Evolutionary conservation across 2,888 invertebrate genomes (phyloP), one percentile per base, ranked within the genome.

Genomic region (Caenorhabditis sp.): DNA sequence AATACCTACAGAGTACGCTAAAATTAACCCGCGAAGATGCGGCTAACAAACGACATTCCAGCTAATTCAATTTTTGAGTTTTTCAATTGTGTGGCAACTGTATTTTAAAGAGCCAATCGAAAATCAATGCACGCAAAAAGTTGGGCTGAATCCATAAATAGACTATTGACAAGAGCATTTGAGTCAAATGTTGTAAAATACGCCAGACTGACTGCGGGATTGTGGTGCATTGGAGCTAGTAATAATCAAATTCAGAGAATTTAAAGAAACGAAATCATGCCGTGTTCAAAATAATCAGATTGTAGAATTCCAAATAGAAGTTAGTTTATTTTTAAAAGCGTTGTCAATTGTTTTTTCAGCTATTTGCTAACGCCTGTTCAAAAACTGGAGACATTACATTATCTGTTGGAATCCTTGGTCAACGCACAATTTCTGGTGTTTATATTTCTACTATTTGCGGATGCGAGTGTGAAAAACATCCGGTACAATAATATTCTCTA

Each of bases 381-480:
- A 71, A 51, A 11, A 65, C 77, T 20, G 90, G 90, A 26, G 85
- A 88, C 70, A 84, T 89, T 44, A 86, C 90, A 20, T 78, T 90
- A 18, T 89, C 90, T 2, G 84, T 91, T 22, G 90, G 91, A 24
- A 85, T 91, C 44, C 84, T 85, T 47, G 91, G 91, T 18, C 88
- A 89, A 51, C 64, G 77, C 32, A 82, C 82, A 26, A 81, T 86
- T 55, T 65, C 79, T 11, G 87, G 82, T 0, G 51, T 87, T 28
- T 88, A 87, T 65, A 83, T 90, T 35, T 88, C 89, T 6, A 89
- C 91, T 13, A 64, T 90, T 13, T 91, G 91, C 77, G 89, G 89
- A 9, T 91, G 91, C 74, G 90, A 91, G 28, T 91, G 91, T 77
- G 91, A 91, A 53, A 89, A 88, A 53, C 78, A 82, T 15, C 85